These are phyloP conservation scores for Knipowitschia caucasica DNA, from an alignment of 2,797 vertebrate genomes.

Conservation along the genomic window DNA sequence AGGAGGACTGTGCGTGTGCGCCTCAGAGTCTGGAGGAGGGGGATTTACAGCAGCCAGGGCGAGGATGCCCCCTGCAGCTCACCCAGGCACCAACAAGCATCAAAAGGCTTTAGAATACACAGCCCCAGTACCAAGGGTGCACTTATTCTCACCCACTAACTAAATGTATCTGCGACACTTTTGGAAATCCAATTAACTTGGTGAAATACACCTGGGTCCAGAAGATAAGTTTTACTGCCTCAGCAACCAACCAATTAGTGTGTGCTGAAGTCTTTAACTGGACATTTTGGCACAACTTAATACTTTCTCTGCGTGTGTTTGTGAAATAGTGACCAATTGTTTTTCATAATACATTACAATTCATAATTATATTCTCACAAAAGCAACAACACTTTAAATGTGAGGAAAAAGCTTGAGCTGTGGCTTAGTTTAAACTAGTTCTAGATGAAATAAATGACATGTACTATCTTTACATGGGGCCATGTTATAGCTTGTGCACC, in stretches of 20 bases:
- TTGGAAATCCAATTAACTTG: constrained; percentile 29
- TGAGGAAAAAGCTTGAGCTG: too few species aligned
- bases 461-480: background rate
- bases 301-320: too few species aligned
- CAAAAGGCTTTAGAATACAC: constrained; percentile 6
- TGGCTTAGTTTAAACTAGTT: too few species aligned
- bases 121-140: constrained; percentile 10
- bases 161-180: constrained; percentile 27
- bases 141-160: constrained; percentile 4
- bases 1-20: constrained; percentile 34
- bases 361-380: too few species aligned
- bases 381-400: too few species aligned
- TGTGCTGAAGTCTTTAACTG: background rate
- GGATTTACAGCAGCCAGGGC: constrained; percentile 46
- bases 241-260: constrained; percentile 1
- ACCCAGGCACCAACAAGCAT: constrained; percentile 44
- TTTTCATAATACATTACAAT: too few species aligned
- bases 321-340: too few species aligned
- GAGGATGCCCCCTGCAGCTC: constrained; percentile 80
- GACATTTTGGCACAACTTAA: background rate
- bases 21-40: constrained; percentile 12
- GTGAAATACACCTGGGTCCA: background rate
- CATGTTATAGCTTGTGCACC: constrained; percentile 15
- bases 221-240: background rate
- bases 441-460: too few species aligned